Evolutionary conservation across 2,113 vertebrate genomes (phyloP).

Genomic region (Notechis scutatus): DNA sequence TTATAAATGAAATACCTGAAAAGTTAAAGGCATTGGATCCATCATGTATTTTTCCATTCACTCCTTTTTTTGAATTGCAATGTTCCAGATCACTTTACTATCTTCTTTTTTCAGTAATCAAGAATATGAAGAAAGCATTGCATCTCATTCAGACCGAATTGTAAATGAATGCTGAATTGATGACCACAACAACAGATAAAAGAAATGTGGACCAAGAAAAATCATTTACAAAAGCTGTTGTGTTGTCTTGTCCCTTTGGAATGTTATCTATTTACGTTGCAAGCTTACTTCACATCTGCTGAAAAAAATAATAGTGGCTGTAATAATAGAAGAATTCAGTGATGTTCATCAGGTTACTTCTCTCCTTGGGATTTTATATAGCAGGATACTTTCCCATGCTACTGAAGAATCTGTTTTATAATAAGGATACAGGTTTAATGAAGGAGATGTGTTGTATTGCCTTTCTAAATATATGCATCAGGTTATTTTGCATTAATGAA

Average conservation of each 20-base stretch:
- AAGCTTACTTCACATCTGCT: background rate
- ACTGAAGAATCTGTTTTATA: background rate
- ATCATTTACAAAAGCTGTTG: background rate
- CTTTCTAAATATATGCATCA: background rate
- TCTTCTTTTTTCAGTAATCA: conserved; percentile 67
- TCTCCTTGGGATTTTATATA: background rate
- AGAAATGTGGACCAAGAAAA: background rate
- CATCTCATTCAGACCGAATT: conserved; percentile 71
- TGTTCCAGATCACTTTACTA: background rate
- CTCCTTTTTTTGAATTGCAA: background rate
- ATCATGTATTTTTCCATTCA: background rate
- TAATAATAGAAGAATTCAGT: background rate
- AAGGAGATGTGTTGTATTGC: background rate
- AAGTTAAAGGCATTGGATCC: background rate
- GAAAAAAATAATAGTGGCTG: background rate
- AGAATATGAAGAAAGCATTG: conserved; percentile 78
- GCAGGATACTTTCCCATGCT: background rate
- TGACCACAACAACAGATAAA: background rate
- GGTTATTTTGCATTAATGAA: background rate
- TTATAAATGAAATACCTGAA: background rate
- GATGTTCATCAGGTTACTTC: background rate
- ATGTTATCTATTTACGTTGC: background rate
- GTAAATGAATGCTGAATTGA: conserved; percentile 41
- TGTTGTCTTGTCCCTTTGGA: background rate
- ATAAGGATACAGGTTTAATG: background rate